These are phyloP conservation scores for Colletes latitarsis DNA, from an alignment of 1,140 invertebrate species.

Conservation along the genomic window DNA sequence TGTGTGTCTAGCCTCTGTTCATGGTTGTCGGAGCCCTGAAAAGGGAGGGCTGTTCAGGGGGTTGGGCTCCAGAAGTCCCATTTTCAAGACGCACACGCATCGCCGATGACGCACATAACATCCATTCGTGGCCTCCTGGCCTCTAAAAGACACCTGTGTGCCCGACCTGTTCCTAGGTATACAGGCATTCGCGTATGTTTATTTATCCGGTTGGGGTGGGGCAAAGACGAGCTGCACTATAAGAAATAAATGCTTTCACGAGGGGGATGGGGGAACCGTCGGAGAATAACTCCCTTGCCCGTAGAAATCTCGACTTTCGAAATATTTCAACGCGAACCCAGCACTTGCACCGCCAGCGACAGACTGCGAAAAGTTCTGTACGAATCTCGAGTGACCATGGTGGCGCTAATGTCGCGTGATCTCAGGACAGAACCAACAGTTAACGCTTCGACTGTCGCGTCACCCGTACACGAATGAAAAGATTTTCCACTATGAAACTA, in stretches of 20 bases:
- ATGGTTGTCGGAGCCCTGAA: slow-evolving; percentile 35
- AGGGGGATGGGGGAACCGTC: not conserved
- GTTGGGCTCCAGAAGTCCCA: slow-evolving; percentile 38
- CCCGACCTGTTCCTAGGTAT: slow-evolving; percentile 36
- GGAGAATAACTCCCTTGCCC: not conserved
- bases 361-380: no score
- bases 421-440: no score
- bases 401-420: no score
- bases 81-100: slow-evolving; percentile 46
- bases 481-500: no score
- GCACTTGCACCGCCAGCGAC: no score
- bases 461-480: no score
- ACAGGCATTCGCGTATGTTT: slow-evolving; percentile 62
- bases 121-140: slow-evolving; percentile 53
- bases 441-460: no score
- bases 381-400: no score
- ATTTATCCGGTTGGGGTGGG: slow-evolving; percentile 66
- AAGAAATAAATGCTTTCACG: slow-evolving; percentile 50
- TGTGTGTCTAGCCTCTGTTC: slow-evolving; percentile 26
- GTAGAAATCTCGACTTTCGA: slow-evolving; percentile 6
- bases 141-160: slow-evolving; percentile 75
- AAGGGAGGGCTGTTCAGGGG: slow-evolving; percentile 32
- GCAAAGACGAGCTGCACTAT: slow-evolving; percentile 60
- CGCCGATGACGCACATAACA: slow-evolving; percentile 46
- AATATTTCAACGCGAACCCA: no score